These are phyloP conservation scores for Arctia plantaginis DNA, from an alignment of 2,888 invertebrate species.

Conservation along the genomic window DNA sequence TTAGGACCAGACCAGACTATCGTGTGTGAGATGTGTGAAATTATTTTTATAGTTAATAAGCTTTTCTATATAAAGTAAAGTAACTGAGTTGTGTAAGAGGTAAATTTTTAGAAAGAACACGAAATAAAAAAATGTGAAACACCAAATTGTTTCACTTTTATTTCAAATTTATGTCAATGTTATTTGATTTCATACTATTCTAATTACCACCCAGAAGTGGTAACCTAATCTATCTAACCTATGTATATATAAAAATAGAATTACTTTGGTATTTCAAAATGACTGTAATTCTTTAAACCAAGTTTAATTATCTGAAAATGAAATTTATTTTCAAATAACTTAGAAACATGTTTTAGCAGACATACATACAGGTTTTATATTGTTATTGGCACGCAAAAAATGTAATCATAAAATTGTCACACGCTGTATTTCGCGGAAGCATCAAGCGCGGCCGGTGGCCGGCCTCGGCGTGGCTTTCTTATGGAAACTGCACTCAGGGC, in stretches of 20 bases:
- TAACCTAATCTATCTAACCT: too few relatives aligned
- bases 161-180: too few relatives aligned
- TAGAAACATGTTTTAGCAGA: background rate
- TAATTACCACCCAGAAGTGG: background rate
- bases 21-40: too few relatives aligned
- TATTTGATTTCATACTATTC: background rate
- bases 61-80: background rate
- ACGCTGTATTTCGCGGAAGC: conserved; percentile 69
- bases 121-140: too few relatives aligned
- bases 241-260: too few relatives aligned
- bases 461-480: conserved; percentile 65
- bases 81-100: background rate
- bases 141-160: too few relatives aligned
- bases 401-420: conserved; percentile 17
- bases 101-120: background rate
- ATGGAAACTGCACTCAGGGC: conserved; percentile 58
- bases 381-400: background rate
- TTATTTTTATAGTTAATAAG: too few relatives aligned
- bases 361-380: background rate
- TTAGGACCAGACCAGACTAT: too few relatives aligned
- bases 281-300: too few relatives aligned
- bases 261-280: too few relatives aligned
- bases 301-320: too few relatives aligned
- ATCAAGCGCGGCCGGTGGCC: conserved; percentile 64
- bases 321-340: background rate